Evolutionary conservation across 2,888 invertebrate species (phyloP), one percentile per base, ranked within the genome.

Genomic region (Sinopyrophorus schimmeli): DNA sequence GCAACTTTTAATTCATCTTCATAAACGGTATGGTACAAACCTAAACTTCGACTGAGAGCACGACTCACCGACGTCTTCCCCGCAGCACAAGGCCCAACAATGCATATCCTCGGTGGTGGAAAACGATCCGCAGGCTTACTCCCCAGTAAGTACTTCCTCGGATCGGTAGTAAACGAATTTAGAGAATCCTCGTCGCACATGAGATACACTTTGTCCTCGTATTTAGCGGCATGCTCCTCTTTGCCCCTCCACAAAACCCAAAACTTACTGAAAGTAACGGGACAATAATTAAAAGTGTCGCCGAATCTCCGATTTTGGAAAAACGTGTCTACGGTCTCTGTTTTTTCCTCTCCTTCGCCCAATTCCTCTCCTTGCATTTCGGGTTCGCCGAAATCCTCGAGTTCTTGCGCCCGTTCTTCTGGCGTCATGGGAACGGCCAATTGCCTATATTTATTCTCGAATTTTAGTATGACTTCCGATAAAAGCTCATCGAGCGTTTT

Each of bases 241-340:
- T 79, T 81, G n/a, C 84, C 85, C 68, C 76, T 77, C 79, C 83
- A 80, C 11, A 85, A 63, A 5, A 81, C 72, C 26, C 75, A 72
- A 56, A 79, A 64, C 24, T 79, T 72, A 42, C 71, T 69, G 60
- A 76, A 78, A n/a, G 80, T 73, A 18, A 84, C 76, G 0, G 86
- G 85, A 61, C 86, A 86, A 60, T 77, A 85, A 57, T 74, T 60
- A 52, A 72, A 73, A 1, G 79, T 81, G 64, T 81, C 80, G n/a
- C 84, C 80, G 41, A 80, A 74, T 47, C 71, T 71, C 37, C 74
- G 65, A 24, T 68, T 67, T 39, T 58, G 51, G 14, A 55, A 57
- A 32, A 65, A 65, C 9, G 21, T 43, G 12, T 61, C 60, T 15
- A 58, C 44, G 16, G 28, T 51, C 24, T 54, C 55, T 26, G 47